These are phyloP conservation scores for Alligator sinensis DNA, from an alignment of 2,113 vertebrate genomes.

Conservation along the genomic window DNA sequence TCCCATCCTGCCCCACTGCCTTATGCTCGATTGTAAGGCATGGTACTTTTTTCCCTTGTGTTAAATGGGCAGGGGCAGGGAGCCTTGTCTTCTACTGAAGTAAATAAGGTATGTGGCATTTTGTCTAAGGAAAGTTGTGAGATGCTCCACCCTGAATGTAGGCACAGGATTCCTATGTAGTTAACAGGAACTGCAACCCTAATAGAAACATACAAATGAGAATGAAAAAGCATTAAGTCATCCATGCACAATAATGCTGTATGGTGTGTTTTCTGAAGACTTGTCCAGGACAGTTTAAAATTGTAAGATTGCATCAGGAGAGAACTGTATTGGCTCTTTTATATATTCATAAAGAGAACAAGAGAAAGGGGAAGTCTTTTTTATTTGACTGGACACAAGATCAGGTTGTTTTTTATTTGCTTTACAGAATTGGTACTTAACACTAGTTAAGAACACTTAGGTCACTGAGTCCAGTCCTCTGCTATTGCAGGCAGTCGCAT, in stretches of 20 bases:
- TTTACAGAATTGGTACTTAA: neutral
- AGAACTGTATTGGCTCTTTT: neutral
- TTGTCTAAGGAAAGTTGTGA: neutral
- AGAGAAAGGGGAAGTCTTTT: neutral
- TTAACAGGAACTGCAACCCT: neutral
- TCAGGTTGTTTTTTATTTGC: neutral
- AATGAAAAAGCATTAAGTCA: neutral
- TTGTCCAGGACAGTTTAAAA: neutral
- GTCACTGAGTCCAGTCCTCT: slow-evolving; percentile 30
- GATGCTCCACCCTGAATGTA: neutral
- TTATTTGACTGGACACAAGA: too few relatives aligned
- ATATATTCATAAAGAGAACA: neutral
- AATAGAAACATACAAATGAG: neutral
- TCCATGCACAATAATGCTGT: neutral
- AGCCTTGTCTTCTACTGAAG: too few relatives aligned
- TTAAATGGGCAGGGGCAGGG: too few relatives aligned
- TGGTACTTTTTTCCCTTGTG: too few relatives aligned
- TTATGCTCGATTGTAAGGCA: too few relatives aligned
- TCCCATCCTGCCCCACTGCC: too few relatives aligned
- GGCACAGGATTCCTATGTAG: neutral
- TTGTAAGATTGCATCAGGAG: neutral
- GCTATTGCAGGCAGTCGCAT: slow-evolving; percentile 35
- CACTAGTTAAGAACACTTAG: neutral
- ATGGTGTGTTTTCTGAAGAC: neutral
- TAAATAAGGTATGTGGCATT: neutral